Conservation (phyloP, 2,113 vertebrate species). For the Psophia crepitans region DNA sequence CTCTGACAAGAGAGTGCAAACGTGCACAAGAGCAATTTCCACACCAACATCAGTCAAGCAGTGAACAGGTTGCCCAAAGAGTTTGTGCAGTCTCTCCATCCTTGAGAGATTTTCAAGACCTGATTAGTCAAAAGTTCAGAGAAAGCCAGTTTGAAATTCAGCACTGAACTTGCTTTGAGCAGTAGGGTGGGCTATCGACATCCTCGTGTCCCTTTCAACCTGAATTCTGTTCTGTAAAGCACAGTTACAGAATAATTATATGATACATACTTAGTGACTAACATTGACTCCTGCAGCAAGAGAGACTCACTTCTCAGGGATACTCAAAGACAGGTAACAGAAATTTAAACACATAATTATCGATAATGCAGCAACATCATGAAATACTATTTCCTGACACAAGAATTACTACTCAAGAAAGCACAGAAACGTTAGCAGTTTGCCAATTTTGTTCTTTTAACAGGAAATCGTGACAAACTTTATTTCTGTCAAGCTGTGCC, state of each 20-base stretch:
- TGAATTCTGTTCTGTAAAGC: neutral
- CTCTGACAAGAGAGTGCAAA: neutral
- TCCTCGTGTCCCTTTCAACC: neutral
- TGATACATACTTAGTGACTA: neutral
- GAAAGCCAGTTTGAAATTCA: neutral
- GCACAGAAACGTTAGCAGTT: neutral
- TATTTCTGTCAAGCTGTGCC: neutral
- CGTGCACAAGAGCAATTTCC: neutral
- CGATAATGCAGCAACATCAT: neutral
- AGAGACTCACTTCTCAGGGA: neutral
- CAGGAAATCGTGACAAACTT: neutral
- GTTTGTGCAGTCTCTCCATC: neutral
- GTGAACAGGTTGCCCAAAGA: neutral
- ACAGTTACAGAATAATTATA: neutral
- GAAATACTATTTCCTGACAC: neutral
- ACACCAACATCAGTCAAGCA: neutral
- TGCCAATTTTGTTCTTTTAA: neutral
- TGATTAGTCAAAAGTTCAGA: neutral
- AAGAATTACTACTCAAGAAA: neutral
- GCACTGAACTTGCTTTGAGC: neutral
- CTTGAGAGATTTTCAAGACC: neutral
- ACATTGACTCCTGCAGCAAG: neutral
- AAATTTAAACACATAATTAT: neutral
- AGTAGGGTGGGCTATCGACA: neutral
- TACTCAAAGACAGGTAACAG: neutral